These are phyloP conservation scores for Trichomycterus rosablanca DNA, from an alignment of 2,113 vertebrate species.

Conservation along the genomic window DNA sequence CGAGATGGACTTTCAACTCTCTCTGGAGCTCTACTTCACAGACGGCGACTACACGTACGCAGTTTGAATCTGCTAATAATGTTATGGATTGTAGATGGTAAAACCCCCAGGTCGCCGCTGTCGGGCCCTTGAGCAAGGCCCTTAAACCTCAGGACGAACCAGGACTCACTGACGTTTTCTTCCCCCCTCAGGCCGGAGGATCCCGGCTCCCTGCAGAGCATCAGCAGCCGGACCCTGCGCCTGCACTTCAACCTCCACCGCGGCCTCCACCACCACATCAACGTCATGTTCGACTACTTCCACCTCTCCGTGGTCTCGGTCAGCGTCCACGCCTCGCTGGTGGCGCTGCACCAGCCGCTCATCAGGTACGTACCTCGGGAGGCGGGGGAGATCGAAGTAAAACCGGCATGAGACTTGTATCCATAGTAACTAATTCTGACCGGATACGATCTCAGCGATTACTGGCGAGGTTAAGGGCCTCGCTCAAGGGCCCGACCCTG, in stretches of 20 bases:
- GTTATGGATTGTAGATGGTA: too few species aligned
- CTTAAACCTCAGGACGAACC: too few species aligned
- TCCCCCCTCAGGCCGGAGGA: conserved; percentile 74
- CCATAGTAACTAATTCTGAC: too few species aligned
- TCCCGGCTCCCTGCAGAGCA: conserved; percentile 83
- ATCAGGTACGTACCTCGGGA: conserved; percentile 91
- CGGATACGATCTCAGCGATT: too few species aligned
- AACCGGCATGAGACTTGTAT: too few species aligned
- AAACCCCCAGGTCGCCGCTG: too few species aligned
- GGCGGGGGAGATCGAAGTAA: too few species aligned
- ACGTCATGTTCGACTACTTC: conserved; percentile 99
- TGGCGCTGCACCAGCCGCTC: conserved; percentile 94
- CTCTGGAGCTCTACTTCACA: conserved; percentile 91
- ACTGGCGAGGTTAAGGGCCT: too few species aligned
- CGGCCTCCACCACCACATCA: conserved; percentile 95
- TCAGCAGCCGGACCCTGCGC: conserved; percentile 90
- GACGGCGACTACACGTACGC: conserved; percentile 98
- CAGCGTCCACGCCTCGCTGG: conserved; percentile 88
- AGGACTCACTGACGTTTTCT: too few species aligned
- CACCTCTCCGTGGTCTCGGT: conserved; percentile 94
- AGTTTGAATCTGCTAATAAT: too few species aligned
- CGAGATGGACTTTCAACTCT: conserved; percentile 92
- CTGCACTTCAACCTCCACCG: conserved; percentile 91
- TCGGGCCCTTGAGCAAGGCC: too few species aligned
- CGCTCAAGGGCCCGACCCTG: too few species aligned